Conservation (phyloP, 2,113 vertebrate genomes). For the Hoplias malabaricus region DNA sequence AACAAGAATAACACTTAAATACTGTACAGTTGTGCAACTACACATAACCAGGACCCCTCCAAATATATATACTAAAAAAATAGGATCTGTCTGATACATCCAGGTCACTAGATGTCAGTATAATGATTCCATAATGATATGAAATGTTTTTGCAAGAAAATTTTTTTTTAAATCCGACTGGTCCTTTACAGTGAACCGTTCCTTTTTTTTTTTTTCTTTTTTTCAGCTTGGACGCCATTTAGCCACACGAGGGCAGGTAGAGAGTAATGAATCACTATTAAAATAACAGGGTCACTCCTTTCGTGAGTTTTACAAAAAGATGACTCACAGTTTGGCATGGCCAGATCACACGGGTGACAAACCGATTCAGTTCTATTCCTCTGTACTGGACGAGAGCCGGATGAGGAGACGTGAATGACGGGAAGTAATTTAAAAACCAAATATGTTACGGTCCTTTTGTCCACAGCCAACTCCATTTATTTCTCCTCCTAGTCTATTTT, state of each 20-base stretch:
- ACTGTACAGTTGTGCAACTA: too few species aligned
- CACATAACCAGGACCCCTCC: too few species aligned
- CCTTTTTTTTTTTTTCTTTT: slow-evolving; percentile 15
- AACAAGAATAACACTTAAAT: too few species aligned
- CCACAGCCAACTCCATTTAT: slow-evolving; percentile 9
- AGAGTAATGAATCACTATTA: background rate
- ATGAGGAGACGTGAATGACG: slow-evolving; percentile 8
- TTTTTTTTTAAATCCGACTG: too few species aligned
- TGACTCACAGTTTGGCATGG: slow-evolving; percentile 33
- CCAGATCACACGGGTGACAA: background rate
- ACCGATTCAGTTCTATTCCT: background rate
- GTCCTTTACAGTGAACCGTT: slow-evolving; percentile 29
- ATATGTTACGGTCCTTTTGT: slow-evolving; percentile 13
- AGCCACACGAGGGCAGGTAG: slow-evolving; percentile 5
- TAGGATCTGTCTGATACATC: too few species aligned
- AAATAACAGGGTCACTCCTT: background rate
- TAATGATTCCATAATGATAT: too few species aligned
- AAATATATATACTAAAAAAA: too few species aligned
- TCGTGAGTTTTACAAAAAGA: background rate
- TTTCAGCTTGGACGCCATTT: background rate
- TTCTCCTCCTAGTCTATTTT: slow-evolving; percentile 17
- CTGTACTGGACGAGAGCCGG: background rate
- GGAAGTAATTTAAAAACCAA: slow-evolving; percentile 33
- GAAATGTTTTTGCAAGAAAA: too few species aligned
- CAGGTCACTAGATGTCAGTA: too few species aligned